Base-by-base conservation (phyloP, 2,797 vertebrate species). In the Rachycentron canadum region DNA sequence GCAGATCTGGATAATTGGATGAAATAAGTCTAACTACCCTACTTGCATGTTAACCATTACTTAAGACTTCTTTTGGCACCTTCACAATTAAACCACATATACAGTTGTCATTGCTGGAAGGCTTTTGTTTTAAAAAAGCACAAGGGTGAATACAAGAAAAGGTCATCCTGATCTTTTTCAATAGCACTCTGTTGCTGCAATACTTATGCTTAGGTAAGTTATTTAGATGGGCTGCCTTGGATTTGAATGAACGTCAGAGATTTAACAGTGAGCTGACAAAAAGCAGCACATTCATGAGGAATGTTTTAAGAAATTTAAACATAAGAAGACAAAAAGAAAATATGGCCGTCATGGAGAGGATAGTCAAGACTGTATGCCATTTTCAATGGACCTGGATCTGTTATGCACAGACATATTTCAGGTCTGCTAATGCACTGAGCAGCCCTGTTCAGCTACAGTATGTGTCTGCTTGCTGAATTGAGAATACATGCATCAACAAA, bases 141-240 rank as follows among this genome's bases (percentile, higher is more conserved):
- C 50, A 5, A 40, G 17, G 9, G 17, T 34, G 26, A 69, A 14
- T 25, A 41, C 3, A 36, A 71, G 32, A 57, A 56, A 75, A 60
- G 40, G 32, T 50, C 32, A 56, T 62, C 34, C 53, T 58, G 14
- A 75, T 69, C 19, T 80, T 32, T 67, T 11, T 49, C 10, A 23
- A 3, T 50, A n/a, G 12, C 9, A 21, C 14, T 57, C 17, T 32
- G 13, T 47, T 9, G 7, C 19, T 10, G 6, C 40, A 13, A 62
- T 49, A 4, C 10, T 41, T 17, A 26, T 8, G 7, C 40, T 52
- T 57, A 3, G 5, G 14, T 28, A 38, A 0, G 23, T 53, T 11
- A 25, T 25, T 62, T 34, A 30, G 19, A 1, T 41, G 9, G 1
- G 30, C 58, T 63, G 30, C 7, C 12, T 56, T 64, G 4, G 25